Base-by-base conservation (phyloP, 2,113 vertebrate species). In the Proterorhinus semilunaris region DNA sequence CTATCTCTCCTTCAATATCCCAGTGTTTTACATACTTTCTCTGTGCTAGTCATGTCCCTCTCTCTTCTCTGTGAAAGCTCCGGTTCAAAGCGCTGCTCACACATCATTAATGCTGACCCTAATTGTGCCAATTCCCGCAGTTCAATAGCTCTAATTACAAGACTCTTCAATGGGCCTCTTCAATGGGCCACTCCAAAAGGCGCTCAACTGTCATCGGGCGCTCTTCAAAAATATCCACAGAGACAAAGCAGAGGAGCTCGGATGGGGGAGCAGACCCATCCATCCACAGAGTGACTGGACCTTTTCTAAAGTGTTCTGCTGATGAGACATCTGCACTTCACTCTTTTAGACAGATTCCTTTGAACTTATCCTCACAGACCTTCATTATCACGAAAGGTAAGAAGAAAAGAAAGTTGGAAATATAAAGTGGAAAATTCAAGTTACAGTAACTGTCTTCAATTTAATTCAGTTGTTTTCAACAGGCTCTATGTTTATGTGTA, bases 121-220 rank as follows among this genome's bases (percentile, higher is more conserved):
- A 94, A 95, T 95, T 95, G 94, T 94, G 92, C 92, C 94, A 95
- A 93, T 94, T 95, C 92, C 89, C 91, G 89, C 78, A 88, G 86
- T 90, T 94, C 93, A 94, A 95, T 95, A 95, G 94, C 93, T 97
- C 93, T 95, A 95, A 95, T 96, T 95, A 94, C 92, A 93, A 91
- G 91, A 87, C 91, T 93, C 93, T 91, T 90, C 89, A 90, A 79
- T 81, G 81, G 88, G 87, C 87, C 84, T 93, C 93, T 91, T 90
- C 89, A 90, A 79, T 81, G 81, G 88, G 87, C 87, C 84, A 84
- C 85, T 91, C 91, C 88, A 90, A 84, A 89, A 90, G 93, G 89
- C 74, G 91, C 92, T 92, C 86, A 94, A 93, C 93, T 93, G 91
- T 93, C 91, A 91, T 84, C 84, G 80, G 0, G 70, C 91, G 94